phyloP scores from a whole-genome alignment of 2,888 invertebrate species.

The Anticlea derivata region DNA sequence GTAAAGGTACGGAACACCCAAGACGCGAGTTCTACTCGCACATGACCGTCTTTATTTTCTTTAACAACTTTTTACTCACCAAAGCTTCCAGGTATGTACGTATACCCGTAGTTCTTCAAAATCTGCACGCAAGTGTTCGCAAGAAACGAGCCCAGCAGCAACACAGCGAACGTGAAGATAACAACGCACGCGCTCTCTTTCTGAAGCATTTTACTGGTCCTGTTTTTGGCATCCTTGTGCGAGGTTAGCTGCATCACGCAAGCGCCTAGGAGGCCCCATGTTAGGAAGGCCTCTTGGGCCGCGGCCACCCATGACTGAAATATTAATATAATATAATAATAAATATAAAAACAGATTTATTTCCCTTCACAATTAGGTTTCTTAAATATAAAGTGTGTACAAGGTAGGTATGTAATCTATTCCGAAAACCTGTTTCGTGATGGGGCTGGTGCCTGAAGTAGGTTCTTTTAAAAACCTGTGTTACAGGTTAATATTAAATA shows the following conservation, averaged over 20 bases:
- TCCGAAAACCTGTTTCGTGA: no score
- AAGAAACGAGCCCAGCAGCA: conserved; percentile 90
- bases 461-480: no score
- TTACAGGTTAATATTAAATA: no score
- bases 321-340: not conserved
- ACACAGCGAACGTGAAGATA: conserved; percentile 88
- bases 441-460: no score
- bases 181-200: conserved; percentile 75
- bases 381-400: no score
- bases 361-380: no score
- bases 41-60: no score
- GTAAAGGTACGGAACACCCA: no score
- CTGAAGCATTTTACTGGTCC: conserved; percentile 71
- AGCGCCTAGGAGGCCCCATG: conserved; percentile 93
- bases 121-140: conserved; percentile 93
- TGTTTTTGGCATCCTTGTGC: conserved; percentile 88
- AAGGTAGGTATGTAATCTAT: no score
- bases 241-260: conserved; percentile 92
- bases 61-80: conserved; percentile 85
- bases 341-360: not conserved
- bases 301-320: conserved; percentile 94
- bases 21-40: no score
- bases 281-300: conserved; percentile 93
- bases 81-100: conserved; percentile 92
- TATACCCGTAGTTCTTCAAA: conserved; percentile 88